Evolutionary conservation across 2,888 invertebrate species (phyloP), one percentile per base, ranked within the genome.

Genomic region (Chaetogeoica ovagalla): DNA sequence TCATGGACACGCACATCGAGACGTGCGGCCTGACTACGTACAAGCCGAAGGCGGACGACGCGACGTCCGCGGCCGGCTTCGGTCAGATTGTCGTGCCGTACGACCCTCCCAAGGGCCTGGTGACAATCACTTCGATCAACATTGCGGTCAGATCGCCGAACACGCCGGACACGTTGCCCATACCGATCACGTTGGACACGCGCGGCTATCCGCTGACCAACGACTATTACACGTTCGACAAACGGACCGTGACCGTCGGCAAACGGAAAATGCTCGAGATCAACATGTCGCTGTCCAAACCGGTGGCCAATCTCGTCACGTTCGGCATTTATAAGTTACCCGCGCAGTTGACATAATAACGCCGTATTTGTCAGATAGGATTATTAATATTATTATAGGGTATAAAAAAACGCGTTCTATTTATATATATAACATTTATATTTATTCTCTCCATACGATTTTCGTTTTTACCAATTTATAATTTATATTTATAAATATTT

Each of bases 21-120:
- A 82, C 85, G 1, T 87, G 87, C 82, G 85, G 84, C 1, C 70
- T 87, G 19, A 82, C 86, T 43, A 84, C 85, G 69, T 65, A 68
- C 60, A 60, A 30, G 11, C 62, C 65, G 13, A 13, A 3, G 8
- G 21, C 65, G 6, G 19, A 2, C 15, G 55, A 7, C 19, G 48
- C 81, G 77, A 84, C 0, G 84, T 85, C 73, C 73, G 83, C 85
- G 0, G 83, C 84, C 48, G 11, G 11, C 7, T 86, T 86, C 82
- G 77, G 84, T 0, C 84, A 1, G 19, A 9, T 13, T 1, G 48
- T 48, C 48, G 48, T 48, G 48, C 48, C 85, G 0, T 83, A 83
- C 79, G 75, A 79, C 37, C 70, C 81, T 11, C 19, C 52, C 39
- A 63, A 69, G 7, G 84, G 85, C 0, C 37, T 69, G 6, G 83